Conservation (phyloP, 2,888 invertebrate species). For the Dynastes tityus region DNA sequence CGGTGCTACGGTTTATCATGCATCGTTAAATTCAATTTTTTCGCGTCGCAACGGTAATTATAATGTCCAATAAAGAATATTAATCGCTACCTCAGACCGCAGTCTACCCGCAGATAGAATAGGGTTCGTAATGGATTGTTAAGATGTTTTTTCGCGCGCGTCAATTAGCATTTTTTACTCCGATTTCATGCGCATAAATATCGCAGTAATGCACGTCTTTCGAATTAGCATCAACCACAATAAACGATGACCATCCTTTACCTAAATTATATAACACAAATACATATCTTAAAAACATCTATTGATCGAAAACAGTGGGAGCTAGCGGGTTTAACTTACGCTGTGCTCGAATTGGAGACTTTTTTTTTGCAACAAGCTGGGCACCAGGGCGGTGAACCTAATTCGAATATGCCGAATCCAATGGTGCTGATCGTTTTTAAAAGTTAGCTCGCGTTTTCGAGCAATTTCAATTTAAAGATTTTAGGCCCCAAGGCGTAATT, state of each 20-base stretch:
- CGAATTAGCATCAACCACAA: not conserved
- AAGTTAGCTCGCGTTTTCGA: no score
- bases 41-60: constrained; percentile 19
- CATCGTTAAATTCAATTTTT: constrained; percentile 24
- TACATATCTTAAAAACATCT: no score
- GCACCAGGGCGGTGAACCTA: no score
- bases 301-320: no score
- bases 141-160: not conserved
- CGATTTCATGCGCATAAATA: constrained; percentile 14
- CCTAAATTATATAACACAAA: no score
- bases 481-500: no score
- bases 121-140: constrained; percentile 1
- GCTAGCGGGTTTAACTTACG: no score
- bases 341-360: no score
- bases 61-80: constrained; percentile 21
- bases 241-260: not conserved
- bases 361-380: no score
- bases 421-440: no score
- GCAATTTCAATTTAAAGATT: no score
- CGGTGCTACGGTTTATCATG: not conserved
- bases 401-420: no score
- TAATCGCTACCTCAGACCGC: not conserved
- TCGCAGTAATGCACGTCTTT: not conserved
- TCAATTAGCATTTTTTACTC: constrained; percentile 1
- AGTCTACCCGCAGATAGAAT: not conserved